Base-by-base conservation (phyloP, 2,797 vertebrate genomes). In the Pagetopsis macropterus region DNA sequence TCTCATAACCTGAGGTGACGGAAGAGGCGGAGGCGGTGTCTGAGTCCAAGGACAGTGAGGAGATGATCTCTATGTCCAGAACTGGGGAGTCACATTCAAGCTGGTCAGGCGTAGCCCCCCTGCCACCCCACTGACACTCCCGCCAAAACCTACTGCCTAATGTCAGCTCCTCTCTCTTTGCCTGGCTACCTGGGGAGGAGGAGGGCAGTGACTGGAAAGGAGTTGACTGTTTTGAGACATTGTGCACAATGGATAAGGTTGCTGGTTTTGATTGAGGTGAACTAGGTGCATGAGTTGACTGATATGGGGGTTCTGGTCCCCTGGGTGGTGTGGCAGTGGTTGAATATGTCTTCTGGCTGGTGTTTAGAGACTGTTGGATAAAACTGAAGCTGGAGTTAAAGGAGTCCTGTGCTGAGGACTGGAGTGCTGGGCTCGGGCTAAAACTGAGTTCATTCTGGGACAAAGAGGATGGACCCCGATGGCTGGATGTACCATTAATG, bases 361-460 rank as follows among this genome's bases (percentile, higher is more conserved):
- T 89, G 67, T 82, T 84, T 13, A 98, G 85, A 0, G 96, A 97
- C 56, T 95, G 92, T 50, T 88, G 95, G 76, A 98, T 98, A 86
- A 98, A 98, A 83, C 95, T 97, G 68, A 98, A 98, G 83, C 88
- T 96, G 59, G 97, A 98, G 80, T 81, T 93, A 58, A 97, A 97
- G 62, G 75, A 70, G 11, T 87, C 81, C 56, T 72, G 65, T 1
- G 48, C 11, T 9, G 76, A 65, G 37, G 76, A 65, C 27, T 43
- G 54, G 15, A 3, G 60, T 12, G 58, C n/a, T 0, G 41, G 48
- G n/a, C 27, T 63, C 0, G 13, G 37, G 13, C 15, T 89, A 23
- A 68, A 75, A 63, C 59, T 66, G 52, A 79, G 79, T 65, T 88
- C 75, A 44, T 61, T 75, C 10, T 65, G 72, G 27, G 72, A 9